Conservation (phyloP, 2,797 vertebrate species). For the Enteromius afrohamiltoni region DNA sequence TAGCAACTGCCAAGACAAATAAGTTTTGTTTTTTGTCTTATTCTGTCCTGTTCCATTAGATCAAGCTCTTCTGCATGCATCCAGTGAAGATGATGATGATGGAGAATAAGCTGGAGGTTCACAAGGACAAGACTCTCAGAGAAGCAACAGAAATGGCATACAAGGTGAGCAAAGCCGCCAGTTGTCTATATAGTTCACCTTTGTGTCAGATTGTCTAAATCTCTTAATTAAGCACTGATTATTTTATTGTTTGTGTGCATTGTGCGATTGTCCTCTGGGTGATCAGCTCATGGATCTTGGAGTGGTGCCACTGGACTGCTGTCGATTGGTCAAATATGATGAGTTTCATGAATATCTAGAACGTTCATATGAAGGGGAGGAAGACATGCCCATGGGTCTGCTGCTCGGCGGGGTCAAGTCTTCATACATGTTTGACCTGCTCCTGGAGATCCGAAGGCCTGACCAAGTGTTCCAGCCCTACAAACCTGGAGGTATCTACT, state of each 20-base stretch:
- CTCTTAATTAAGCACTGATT: neutral
- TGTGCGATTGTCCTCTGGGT: conserved; percentile 19
- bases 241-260: neutral
- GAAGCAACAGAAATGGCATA: conserved; percentile 95
- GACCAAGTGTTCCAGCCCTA: conserved; percentile 97
- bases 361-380: conserved; percentile 95
- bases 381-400: conserved; percentile 95
- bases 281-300: conserved; percentile 92
- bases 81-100: conserved; percentile 94
- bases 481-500: conserved; percentile 91
- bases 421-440: conserved; percentile 98
- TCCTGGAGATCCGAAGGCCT: conserved; percentile 90
- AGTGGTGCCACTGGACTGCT: conserved; percentile 87
- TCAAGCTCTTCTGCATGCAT: conserved; percentile 98
- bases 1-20: neutral
- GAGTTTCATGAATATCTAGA: conserved; percentile 99
- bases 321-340: conserved; percentile 97
- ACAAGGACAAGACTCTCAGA: conserved; percentile 94
- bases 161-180: conserved; percentile 79
- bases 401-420: conserved; percentile 97
- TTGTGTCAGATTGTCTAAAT: neutral
- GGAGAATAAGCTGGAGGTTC: conserved; percentile 97
- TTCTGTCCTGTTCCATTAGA: conserved; percentile 72
- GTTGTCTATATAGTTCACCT: neutral
- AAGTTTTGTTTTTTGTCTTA: neutral